Evolutionary conservation across 1,140 invertebrate genomes (phyloP).

Genomic region (Arion vulgaris): DNA sequence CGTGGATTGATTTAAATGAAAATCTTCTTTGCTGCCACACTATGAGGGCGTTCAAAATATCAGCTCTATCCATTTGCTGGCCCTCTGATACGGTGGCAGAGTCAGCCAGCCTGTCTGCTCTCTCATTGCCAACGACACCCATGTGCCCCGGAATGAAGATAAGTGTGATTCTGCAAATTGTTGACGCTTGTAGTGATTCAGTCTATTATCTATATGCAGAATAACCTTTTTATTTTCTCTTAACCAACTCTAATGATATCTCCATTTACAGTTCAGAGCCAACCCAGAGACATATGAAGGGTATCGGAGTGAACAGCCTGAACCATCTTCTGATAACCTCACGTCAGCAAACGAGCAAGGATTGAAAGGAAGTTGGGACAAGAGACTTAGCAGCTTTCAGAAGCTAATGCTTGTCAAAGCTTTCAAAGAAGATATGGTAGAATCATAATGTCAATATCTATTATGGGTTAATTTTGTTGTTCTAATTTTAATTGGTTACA

Average conservation of each 20-base stretch:
- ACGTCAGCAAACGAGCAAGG: constrained; percentile 47
- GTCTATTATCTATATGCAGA: too few species aligned
- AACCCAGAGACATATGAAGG: constrained; percentile 61
- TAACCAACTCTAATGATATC: not conserved
- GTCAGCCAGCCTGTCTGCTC: too few species aligned
- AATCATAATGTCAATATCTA: not conserved
- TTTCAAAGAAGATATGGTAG: constrained; percentile 69
- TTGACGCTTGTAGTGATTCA: too few species aligned
- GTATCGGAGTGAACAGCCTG: constrained; percentile 61
- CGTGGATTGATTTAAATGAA: too few species aligned
- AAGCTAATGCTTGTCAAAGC: constrained; percentile 72
- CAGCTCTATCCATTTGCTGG: too few species aligned
- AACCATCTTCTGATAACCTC: constrained; percentile 48
- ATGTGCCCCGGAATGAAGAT: too few species aligned
- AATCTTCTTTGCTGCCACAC: too few species aligned
- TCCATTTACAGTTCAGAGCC: constrained; percentile 52
- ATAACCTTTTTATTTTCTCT: too few species aligned
- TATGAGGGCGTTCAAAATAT: too few species aligned
- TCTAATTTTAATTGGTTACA: not conserved
- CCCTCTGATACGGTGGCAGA: too few species aligned
- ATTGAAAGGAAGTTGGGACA: constrained; percentile 69
- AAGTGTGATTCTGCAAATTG: too few species aligned
- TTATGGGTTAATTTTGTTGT: not conserved
- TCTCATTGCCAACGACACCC: too few species aligned
- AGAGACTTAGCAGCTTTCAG: constrained; percentile 69